Conservation (phyloP, 2,797 vertebrate species). For the Karalla daura region DNA sequence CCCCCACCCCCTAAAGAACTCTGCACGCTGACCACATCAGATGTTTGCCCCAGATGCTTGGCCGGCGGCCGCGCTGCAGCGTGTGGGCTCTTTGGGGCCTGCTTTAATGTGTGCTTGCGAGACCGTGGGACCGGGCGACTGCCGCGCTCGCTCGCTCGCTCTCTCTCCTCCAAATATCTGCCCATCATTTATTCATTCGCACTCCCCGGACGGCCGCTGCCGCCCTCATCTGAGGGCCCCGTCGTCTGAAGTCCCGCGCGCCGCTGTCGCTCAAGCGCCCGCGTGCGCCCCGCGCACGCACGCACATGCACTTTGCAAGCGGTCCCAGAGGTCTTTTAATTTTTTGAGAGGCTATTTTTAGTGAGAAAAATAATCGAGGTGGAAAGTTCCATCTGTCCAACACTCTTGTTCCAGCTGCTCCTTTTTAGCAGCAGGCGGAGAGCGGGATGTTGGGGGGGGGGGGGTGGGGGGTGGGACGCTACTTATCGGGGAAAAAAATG, state of each 20-base stretch:
- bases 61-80: slow-evolving; percentile 52
- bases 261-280: slow-evolving; percentile 70
- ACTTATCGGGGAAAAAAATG: slow-evolving; percentile 65
- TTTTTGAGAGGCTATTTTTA: slow-evolving; percentile 88
- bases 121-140: slow-evolving; percentile 53
- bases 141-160: slow-evolving; percentile 41
- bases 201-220: slow-evolving; percentile 62
- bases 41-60: slow-evolving; percentile 74
- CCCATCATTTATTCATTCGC: slow-evolving; percentile 82
- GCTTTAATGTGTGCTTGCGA: slow-evolving; percentile 76
- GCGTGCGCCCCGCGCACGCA: slow-evolving; percentile 25
- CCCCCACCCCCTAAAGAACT: too few relatives aligned
- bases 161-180: slow-evolving; percentile 72
- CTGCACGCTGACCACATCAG: slow-evolving; percentile 66
- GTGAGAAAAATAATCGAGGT: slow-evolving; percentile 87
- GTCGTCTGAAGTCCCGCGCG: slow-evolving; percentile 63
- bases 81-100: slow-evolving; percentile 52
- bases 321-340: slow-evolving; percentile 85
- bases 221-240: slow-evolving; percentile 65
- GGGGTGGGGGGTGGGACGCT: neutral
- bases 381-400: slow-evolving; percentile 89
- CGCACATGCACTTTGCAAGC: slow-evolving; percentile 71
- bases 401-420: slow-evolving; percentile 87
- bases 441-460: slow-evolving; percentile 37
- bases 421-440: slow-evolving; percentile 77